Percentiles rank a stretch among this genome's conserved stretches.
These are phyloP conservation scores for Batillaria attramentaria DNA, from an alignment of 1,140 invertebrate species.

Conservation along the genomic window DNA sequence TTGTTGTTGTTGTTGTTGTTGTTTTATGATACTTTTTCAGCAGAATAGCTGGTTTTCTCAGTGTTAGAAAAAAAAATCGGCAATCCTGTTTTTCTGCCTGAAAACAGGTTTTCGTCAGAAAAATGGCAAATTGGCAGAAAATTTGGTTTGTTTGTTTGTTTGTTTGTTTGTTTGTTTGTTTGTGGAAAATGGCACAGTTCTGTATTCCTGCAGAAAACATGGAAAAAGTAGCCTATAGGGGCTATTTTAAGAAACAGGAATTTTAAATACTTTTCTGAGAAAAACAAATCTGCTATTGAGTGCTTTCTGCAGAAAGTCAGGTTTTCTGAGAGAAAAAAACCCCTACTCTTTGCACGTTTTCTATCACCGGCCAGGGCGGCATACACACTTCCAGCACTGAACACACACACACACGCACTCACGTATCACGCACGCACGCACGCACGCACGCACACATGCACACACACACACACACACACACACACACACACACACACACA, in stretches of 20 bases:
- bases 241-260: background rate
- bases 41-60: background rate
- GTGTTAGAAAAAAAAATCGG: background rate
- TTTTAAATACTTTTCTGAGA: background rate
- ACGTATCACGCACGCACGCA: no score
- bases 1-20: no score
- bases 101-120: background rate
- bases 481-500: no score
- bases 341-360: background rate
- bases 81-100: no score
- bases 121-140: background rate
- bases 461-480: constrained; percentile 10
- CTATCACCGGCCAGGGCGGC: no score
- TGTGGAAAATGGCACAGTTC: background rate
- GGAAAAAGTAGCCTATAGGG: background rate
- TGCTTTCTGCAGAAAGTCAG: background rate
- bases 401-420: background rate
- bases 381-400: background rate
- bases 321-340: background rate
- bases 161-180: background rate
- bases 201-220: background rate
- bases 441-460: background rate
- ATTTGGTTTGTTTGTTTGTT: background rate
- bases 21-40: background rate
- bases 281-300: background rate